phyloP scores from a whole-genome alignment of 2,888 invertebrate species.

The Chrysopilus asiliformis region DNA sequence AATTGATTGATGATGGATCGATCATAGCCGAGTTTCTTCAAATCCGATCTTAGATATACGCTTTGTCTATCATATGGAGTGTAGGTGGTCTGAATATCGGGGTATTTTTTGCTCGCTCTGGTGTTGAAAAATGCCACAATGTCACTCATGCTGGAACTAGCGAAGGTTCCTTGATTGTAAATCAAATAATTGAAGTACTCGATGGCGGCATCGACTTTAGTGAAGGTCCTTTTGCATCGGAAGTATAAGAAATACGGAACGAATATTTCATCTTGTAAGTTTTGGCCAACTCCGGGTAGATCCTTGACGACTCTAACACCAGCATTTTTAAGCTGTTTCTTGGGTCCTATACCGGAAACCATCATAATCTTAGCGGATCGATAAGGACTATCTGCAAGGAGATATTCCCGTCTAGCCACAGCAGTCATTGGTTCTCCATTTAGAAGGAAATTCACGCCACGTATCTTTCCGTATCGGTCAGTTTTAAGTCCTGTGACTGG shows the following conservation, averaged over 20 bases:
- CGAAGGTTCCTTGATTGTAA: background rate
- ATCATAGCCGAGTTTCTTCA: background rate
- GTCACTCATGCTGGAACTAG: conserved; percentile 18
- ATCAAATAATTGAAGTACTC: background rate
- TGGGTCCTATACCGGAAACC: conserved; percentile 29
- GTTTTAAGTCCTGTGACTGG: conserved; percentile 8
- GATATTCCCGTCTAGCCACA: conserved; percentile 18
- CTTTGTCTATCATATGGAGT: conserved; percentile 39
- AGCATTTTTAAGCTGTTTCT: conserved; percentile 18
- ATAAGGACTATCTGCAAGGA: conserved; percentile 30
- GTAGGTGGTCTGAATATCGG: conserved; percentile 40
- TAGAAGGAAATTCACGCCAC: background rate
- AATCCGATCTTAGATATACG: conserved; percentile 25
- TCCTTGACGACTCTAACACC: conserved; percentile 19
- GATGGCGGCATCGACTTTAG: background rate
- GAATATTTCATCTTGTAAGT: conserved; percentile 68
- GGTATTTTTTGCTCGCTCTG: conserved; percentile 30
- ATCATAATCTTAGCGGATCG: conserved; percentile 28
- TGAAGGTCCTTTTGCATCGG: background rate
- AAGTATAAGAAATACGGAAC: conserved; percentile 28
- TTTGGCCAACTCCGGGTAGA: conserved; percentile 48
- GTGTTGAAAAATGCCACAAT: conserved; percentile 43
- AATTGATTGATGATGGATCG: background rate
- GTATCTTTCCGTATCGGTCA: background rate
- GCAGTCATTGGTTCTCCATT: background rate